Evolutionary conservation across 2,888 invertebrate genomes (phyloP).

Genomic region (Drosophila quasianomalipes): DNA sequence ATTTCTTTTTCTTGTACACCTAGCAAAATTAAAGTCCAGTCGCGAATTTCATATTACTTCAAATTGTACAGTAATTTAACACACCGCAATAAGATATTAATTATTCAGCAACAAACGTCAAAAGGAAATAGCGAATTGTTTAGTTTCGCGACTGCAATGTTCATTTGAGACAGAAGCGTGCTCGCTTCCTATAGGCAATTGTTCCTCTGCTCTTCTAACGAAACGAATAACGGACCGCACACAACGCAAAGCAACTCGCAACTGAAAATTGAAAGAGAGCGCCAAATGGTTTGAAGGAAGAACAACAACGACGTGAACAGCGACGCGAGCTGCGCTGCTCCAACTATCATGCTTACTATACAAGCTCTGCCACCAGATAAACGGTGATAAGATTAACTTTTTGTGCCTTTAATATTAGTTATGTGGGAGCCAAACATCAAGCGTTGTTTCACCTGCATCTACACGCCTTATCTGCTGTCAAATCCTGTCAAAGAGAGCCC

Average conservation of each 20-base stretch:
- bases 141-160: neutral
- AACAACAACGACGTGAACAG: constrained; percentile 25
- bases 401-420: constrained; percentile 12
- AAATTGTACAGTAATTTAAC: constrained; percentile 2
- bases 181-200: constrained; percentile 42
- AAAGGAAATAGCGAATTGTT: neutral
- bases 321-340: constrained; percentile 13
- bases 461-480: constrained; percentile 11
- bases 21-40: neutral
- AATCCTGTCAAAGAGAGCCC: neutral
- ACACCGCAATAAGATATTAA: constrained; percentile 7
- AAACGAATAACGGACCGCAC: constrained; percentile 54
- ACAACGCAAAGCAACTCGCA: constrained; percentile 68
- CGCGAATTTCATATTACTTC: neutral
- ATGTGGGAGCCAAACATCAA: neutral
- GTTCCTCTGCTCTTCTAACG: neutral
- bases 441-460: constrained; percentile 5
- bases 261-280: constrained; percentile 57
- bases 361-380: constrained; percentile 39
- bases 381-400: constrained; percentile 52
- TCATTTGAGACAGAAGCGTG: constrained; percentile 7
- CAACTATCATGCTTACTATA: constrained; percentile 38
- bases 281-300: constrained; percentile 51
- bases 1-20: too few relatives aligned
- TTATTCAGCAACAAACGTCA: neutral